phyloP scores from a whole-genome alignment of 2,888 invertebrate species.

The Bombylius discolor region DNA sequence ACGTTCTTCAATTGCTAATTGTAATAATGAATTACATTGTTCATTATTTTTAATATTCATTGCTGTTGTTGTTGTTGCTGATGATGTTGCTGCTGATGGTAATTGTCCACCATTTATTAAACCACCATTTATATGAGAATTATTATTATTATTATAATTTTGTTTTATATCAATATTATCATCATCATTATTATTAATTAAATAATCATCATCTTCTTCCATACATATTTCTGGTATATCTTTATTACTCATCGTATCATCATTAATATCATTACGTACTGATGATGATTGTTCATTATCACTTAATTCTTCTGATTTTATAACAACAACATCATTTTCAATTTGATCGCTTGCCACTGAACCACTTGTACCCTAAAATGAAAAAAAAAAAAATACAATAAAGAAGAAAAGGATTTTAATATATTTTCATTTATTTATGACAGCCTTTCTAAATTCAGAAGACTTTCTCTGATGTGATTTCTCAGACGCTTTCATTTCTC shows the following conservation, averaged over 20 bases:
- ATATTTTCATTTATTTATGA: too few species aligned
- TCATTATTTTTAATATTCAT: neutral
- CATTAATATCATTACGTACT: slow-evolving; percentile 19
- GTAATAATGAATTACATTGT: slow-evolving; percentile 25
- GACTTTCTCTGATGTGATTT: too few species aligned
- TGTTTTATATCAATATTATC: neutral
- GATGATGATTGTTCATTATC: slow-evolving; percentile 33
- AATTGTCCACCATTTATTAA: neutral
- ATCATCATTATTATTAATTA: slow-evolving; percentile 1
- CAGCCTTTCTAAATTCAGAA: too few species aligned
- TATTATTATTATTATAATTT: slow-evolving; percentile 11
- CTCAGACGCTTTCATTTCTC: too few species aligned
- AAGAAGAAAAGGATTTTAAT: neutral
- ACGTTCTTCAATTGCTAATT: slow-evolving; percentile 32
- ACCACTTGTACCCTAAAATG: slow-evolving; percentile 7
- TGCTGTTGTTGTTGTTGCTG: too few species aligned
- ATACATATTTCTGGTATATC: slow-evolving; percentile 34
- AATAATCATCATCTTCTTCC: slow-evolving; percentile 26
- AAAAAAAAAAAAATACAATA: neutral
- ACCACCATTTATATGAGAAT: slow-evolving; percentile 15
- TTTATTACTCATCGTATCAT: slow-evolving; percentile 32
- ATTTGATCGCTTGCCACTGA: slow-evolving; percentile 18
- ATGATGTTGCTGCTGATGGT: too few species aligned
- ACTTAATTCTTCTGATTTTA: slow-evolving; percentile 35
- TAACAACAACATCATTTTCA: slow-evolving; percentile 33